These are phyloP conservation scores for Campoplex capitator DNA, from an alignment of 2,888 invertebrate species.

Conservation along the genomic window DNA sequence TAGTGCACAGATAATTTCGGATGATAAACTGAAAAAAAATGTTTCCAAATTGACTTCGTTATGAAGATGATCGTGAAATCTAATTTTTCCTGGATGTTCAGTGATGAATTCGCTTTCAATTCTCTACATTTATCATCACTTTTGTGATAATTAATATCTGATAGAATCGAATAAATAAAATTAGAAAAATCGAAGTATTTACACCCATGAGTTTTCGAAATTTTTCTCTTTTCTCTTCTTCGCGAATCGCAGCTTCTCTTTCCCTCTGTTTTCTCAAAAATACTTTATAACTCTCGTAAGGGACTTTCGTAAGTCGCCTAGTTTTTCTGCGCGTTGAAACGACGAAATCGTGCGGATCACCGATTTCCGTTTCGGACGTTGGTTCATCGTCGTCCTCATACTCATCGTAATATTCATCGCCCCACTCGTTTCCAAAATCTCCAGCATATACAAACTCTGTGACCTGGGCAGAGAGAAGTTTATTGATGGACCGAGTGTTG, in stretches of 20 bases:
- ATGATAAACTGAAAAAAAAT: no score
- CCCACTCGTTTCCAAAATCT: conserved; percentile 38
- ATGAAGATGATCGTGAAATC: no score
- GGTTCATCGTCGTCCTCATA: conserved; percentile 48
- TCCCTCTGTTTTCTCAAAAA: conserved; percentile 37
- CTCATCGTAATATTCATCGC: conserved; percentile 46
- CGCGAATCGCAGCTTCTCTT: conserved; percentile 29
- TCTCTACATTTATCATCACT: no score
- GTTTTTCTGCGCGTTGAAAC: conserved; percentile 9
- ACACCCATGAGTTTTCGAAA: conserved; percentile 71
- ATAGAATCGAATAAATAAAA: neutral
- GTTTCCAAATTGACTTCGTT: neutral
- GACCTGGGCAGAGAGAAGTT: conserved; percentile 29
- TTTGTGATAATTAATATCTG: no score
- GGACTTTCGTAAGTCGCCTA: neutral
- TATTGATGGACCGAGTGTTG: neutral
- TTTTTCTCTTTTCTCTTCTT: conserved; percentile 57
- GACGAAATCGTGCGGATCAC: conserved; percentile 12
- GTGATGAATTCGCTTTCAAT: no score
- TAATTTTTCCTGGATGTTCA: no score
- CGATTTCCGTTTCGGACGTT: conserved; percentile 10
- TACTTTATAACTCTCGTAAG: conserved; percentile 35
- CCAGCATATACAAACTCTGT: conserved; percentile 54
- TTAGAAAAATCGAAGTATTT: conserved; percentile 46
- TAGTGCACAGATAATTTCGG: no score